Conservation (phyloP, 2,797 vertebrate genomes). For the Pitangus sulphuratus region DNA sequence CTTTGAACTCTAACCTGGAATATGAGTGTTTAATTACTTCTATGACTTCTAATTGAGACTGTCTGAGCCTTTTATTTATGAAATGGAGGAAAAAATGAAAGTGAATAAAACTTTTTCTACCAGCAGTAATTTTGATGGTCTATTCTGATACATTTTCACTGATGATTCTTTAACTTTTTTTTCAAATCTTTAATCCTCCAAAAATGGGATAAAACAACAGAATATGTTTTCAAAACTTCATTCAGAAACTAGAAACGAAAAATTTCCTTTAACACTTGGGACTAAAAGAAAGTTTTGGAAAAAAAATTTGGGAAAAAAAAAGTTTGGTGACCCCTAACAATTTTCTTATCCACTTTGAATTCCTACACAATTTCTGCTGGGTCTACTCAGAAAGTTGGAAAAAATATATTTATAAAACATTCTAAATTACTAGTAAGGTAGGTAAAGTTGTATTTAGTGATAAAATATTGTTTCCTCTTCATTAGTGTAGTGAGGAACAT, state of each 20-base stretch:
- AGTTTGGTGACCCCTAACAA: not conserved
- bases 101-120: not conserved
- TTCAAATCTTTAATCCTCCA: not conserved
- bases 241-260: not conserved
- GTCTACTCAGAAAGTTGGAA: not conserved
- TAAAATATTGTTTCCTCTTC: not conserved
- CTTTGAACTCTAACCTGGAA: not conserved
- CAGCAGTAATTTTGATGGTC: not conserved
- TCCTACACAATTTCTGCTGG: not conserved
- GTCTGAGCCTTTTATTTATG: not conserved
- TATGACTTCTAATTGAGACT: not conserved
- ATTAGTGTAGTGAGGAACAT: not conserved
- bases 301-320: accelerated
- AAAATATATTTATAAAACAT: not conserved
- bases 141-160: not conserved
- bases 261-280: not conserved
- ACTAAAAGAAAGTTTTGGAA: not conserved
- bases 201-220: not conserved
- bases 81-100: not conserved
- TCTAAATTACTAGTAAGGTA: not conserved
- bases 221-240: not conserved
- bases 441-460: not conserved
- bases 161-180: not conserved
- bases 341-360: not conserved
- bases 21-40: not conserved